These are phyloP conservation scores for Chalcosyrphus nemorum DNA, from an alignment of 2,888 invertebrate species.

Conservation along the genomic window DNA sequence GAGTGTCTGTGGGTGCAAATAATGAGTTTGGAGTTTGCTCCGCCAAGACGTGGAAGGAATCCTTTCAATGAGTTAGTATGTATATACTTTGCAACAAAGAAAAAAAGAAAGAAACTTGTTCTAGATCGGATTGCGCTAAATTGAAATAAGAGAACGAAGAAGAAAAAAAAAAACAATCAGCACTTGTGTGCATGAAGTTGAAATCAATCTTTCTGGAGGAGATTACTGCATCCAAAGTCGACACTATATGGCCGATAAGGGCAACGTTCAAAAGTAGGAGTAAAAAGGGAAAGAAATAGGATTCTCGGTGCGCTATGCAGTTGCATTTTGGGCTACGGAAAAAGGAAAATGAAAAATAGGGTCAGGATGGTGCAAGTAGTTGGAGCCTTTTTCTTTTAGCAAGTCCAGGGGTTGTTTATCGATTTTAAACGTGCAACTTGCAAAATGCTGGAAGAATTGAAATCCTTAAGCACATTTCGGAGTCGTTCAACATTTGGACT, in stretches of 20 bases:
- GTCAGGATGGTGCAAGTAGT: neutral
- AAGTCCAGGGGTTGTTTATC: slow-evolving; percentile 34
- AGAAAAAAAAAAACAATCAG: slow-evolving; percentile 24
- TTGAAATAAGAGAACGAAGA: slow-evolving; percentile 21
- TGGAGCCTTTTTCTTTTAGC: neutral
- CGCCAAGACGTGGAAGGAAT: too few relatives aligned
- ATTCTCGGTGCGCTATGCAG: slow-evolving; percentile 8
- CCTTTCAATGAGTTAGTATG: neutral
- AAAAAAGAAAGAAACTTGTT: too few relatives aligned
- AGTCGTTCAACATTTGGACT: slow-evolving; percentile 18
- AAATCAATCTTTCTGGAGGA: slow-evolving; percentile 55
- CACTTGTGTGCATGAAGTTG: slow-evolving; percentile 47
- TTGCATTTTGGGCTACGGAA: slow-evolving; percentile 9
- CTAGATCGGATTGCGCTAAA: slow-evolving; percentile 46
- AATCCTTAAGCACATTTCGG: neutral
- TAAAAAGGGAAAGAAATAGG: neutral
- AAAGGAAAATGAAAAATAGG: neutral
- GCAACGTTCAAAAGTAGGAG: neutral
- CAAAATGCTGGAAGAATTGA: neutral
- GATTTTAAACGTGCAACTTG: slow-evolving; percentile 31
- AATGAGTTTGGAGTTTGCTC: slow-evolving; percentile 21
- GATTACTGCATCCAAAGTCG: slow-evolving; percentile 22
- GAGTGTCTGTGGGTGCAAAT: neutral
- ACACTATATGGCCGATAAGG: neutral
- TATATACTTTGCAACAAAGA: neutral